Evolutionary conservation across 2,888 invertebrate species (phyloP), one percentile per base, ranked within the genome.

Genomic region (Ormyrus nitidulus): DNA sequence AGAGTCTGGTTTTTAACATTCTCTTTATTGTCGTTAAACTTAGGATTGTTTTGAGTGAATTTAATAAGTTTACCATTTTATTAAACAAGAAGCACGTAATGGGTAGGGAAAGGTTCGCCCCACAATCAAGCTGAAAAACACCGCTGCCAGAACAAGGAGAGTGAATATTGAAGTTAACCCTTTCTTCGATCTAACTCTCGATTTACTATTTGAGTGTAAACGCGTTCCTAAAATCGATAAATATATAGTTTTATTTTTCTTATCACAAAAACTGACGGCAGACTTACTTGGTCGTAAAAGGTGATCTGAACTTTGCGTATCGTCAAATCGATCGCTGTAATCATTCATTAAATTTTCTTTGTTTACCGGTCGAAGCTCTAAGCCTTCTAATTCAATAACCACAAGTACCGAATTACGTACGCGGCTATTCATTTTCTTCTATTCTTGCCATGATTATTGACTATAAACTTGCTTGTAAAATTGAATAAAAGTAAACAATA

Each of bases 71-170:
- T 85, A 86, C 87, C 88, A 87, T 83, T 85, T 84, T 2, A 88
- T 77, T 44, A 83, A 84, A 74, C 88, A 88, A 0, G 88, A 87
- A 0, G 88, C 87, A 7, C 84, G 86, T 54, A 87, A 51, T 8
- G 88, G 87, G 79, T 88, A 88, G 4, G 88, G 87, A 56, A 87
- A 87, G 0, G 53, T 79, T 11, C 62, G 71, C 53, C 76, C 70
- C 7, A 59, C 51, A 48, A 59, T 59, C 48, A 70, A 19, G 6
- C 34, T 34, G 6, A 79, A 11, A 0, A 73, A 54, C 34, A 77
- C 0, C 9, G 70, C 5, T 1, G 77, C 69, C 4, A 81, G 6
- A 0, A n/a, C 19, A 0, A 51, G 44, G 0, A 75, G 59, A 49
- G 54, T 34, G 4, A 34, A 34, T 34, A 34, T 34, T 34, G 34